phyloP scores from a whole-genome alignment of 1,140 invertebrate genomes.

The Phocides pigmalion region DNA sequence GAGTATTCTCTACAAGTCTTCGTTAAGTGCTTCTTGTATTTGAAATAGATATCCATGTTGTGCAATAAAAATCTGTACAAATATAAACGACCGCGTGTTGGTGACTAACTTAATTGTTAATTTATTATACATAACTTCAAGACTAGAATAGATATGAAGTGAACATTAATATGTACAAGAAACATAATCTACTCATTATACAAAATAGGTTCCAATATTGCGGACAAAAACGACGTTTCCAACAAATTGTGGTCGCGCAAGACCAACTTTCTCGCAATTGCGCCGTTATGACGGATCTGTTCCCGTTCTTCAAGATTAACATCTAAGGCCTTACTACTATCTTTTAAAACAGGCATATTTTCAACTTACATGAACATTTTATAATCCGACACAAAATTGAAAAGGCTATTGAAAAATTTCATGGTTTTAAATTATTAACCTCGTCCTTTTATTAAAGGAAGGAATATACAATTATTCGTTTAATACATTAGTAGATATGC shows the following conservation, averaged over 20 bases:
- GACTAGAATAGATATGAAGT: constrained; percentile 73
- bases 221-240: constrained; percentile 8
- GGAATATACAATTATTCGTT: too few relatives aligned
- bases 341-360: too few relatives aligned
- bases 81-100: constrained; percentile 63
- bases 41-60: constrained; percentile 50
- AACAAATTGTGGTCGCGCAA: constrained; percentile 4
- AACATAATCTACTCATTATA: constrained; percentile 28
- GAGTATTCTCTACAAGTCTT: too few relatives aligned
- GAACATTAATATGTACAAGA: constrained; percentile 42
- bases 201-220: constrained; percentile 7
- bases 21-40: neutral
- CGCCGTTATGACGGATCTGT: constrained; percentile 3
- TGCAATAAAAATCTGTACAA: constrained; percentile 75
- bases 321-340: too few relatives aligned
- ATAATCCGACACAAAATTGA: too few relatives aligned
- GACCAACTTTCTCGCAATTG: constrained; percentile 16
- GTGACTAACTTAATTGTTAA: constrained; percentile 53
- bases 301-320: constrained; percentile 17
- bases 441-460: too few relatives aligned
- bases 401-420: too few relatives aligned
- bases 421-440: too few relatives aligned
- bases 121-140: constrained; percentile 54
- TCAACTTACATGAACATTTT: too few relatives aligned
- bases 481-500: too few relatives aligned